Percentiles rank a stretch among this genome's conserved stretches.
Evolutionary conservation across 2,113 vertebrate species (phyloP).

Genomic region (Serranochromis macrocephalus): DNA sequence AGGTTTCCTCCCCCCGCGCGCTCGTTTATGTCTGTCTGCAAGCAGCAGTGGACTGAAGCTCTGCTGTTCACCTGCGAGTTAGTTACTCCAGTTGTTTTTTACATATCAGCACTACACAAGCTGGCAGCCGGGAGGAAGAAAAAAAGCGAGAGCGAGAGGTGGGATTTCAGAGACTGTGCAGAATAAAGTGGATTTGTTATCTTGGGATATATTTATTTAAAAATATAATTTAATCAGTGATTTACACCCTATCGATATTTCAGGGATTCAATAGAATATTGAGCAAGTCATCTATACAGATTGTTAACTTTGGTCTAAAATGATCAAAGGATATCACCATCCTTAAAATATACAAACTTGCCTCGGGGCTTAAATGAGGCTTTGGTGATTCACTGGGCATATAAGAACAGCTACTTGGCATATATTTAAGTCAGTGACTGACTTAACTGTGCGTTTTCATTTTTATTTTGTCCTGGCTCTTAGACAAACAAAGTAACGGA

Average conservation of each 20-base stretch:
- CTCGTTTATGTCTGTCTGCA: background rate
- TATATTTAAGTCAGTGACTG: background rate
- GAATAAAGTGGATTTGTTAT: background rate
- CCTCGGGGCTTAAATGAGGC: background rate
- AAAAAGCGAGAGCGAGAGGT: background rate
- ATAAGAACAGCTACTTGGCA: background rate
- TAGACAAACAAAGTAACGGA: background rate
- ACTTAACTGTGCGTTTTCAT: background rate
- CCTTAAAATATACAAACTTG: background rate
- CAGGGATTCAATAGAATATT: background rate
- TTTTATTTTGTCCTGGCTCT: background rate
- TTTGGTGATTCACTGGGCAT: background rate
- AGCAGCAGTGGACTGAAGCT: background rate
- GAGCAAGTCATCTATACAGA: background rate
- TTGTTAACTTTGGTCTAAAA: background rate
- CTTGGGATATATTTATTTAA: background rate
- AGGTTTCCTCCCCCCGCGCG: background rate
- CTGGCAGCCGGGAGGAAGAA: background rate
- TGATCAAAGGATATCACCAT: background rate
- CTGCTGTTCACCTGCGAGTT: slow-evolving; percentile 31
- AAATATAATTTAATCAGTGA: background rate
- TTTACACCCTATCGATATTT: background rate
- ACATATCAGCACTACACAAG: background rate
- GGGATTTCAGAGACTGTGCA: background rate
- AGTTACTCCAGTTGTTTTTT: background rate